Percentiles rank a stretch among this genome's conserved stretches.
These are phyloP conservation scores for Dioctria linearis DNA, from an alignment of 2,888 invertebrate genomes.

Conservation along the genomic window DNA sequence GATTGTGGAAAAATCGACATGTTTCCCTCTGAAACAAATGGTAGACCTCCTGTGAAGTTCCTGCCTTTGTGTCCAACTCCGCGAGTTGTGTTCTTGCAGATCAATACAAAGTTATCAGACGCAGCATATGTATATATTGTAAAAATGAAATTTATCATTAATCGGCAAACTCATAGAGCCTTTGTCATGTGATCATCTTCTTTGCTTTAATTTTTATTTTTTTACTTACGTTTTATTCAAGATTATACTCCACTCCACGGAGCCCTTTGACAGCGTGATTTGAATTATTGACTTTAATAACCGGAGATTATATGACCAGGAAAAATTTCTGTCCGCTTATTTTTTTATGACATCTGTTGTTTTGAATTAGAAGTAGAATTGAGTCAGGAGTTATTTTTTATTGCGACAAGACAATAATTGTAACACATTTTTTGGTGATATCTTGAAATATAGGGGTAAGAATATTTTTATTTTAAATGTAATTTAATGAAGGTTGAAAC, in stretches of 20 bases:
- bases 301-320: no score
- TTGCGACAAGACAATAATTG: no score
- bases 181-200: not conserved
- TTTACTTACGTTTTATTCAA: no score
- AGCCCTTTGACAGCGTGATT: not conserved
- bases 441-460: no score
- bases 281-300: not conserved
- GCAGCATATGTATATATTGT: not conserved
- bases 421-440: no score
- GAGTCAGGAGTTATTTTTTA: no score
- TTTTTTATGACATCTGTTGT: no score
- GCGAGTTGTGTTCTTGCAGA: conserved; percentile 21
- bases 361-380: no score
- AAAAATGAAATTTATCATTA: conserved; percentile 28
- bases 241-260: no score
- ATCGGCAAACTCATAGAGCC: conserved; percentile 8
- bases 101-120: conserved; percentile 33
- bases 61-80: conserved; percentile 26
- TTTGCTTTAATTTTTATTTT: not conserved
- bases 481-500: no score
- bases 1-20: conserved; percentile 23
- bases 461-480: no score
- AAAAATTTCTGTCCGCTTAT: no score
- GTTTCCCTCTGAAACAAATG: conserved; percentile 25
- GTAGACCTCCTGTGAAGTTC: conserved; percentile 26